phyloP scores from a whole-genome alignment of 2,888 invertebrate species.

The Microdon myrmicae region DNA sequence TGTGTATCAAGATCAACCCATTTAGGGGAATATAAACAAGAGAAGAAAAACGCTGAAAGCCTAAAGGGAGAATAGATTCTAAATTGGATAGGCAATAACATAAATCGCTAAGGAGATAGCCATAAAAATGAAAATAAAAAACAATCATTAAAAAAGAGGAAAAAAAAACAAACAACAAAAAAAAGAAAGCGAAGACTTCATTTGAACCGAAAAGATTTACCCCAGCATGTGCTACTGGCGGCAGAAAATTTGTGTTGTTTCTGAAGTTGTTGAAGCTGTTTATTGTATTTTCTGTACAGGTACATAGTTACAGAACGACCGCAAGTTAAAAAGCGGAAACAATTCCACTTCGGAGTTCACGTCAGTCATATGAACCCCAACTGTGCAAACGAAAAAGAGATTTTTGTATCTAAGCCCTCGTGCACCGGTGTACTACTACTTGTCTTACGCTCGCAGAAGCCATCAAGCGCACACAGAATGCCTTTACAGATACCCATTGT shows the following conservation, averaged over 20 bases:
- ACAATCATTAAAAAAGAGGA: slow-evolving; percentile 9
- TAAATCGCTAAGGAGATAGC: slow-evolving; percentile 43
- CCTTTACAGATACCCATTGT: background rate
- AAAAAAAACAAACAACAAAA: slow-evolving; percentile 12
- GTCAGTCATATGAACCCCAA: slow-evolving; percentile 36
- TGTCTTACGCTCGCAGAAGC: slow-evolving; percentile 7
- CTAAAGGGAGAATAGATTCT: slow-evolving; percentile 30
- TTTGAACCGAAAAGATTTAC: slow-evolving; percentile 22
- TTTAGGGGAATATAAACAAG: slow-evolving; percentile 3
- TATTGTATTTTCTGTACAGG: background rate
- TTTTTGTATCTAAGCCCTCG: slow-evolving; percentile 11
- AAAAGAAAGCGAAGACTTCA: slow-evolving; percentile 1
- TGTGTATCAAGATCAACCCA: slow-evolving; percentile 19
- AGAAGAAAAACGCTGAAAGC: slow-evolving; percentile 8
- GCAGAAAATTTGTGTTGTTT: too few relatives aligned
- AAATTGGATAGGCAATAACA: slow-evolving; percentile 43
- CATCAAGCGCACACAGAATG: background rate
- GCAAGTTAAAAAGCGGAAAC: slow-evolving; percentile 44
- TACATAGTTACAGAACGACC: slow-evolving; percentile 24
- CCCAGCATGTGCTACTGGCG: slow-evolving; percentile 17
- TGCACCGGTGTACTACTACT: background rate
- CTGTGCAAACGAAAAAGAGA: slow-evolving; percentile 12
- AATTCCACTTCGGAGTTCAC: slow-evolving; percentile 42
- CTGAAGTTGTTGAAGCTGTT: slow-evolving; percentile 6
- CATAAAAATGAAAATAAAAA: slow-evolving; percentile 22